Conservation (phyloP, 2,888 invertebrate species). For the Willowsia nigromaculata region DNA sequence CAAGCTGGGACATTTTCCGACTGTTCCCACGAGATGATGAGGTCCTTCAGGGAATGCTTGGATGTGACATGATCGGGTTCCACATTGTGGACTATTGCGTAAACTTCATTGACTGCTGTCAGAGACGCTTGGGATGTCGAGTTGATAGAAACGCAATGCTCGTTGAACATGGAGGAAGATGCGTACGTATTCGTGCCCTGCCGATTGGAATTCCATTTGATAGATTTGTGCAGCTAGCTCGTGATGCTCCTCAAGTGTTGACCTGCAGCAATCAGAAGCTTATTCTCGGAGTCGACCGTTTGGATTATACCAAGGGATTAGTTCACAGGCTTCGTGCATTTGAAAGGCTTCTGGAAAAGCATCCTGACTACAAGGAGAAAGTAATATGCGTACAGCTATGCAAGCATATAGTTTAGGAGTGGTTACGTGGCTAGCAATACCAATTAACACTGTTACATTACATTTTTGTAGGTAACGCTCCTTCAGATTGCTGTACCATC, state of each 20-base stretch:
- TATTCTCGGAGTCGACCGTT: conserved; percentile 91
- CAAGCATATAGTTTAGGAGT: too few species aligned
- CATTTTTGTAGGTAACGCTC: conserved; percentile 82
- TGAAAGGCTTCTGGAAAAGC: conserved; percentile 88
- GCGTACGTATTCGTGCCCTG: conserved; percentile 90
- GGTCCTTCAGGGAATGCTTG: conserved; percentile 93
- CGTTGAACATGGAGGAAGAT: conserved; percentile 91
- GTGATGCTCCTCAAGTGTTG: conserved; percentile 82
- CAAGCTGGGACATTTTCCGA: conserved; percentile 95
- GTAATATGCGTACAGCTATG: conserved; percentile 81
- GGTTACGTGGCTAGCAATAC: too few species aligned
- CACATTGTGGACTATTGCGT: conserved; percentile 94
- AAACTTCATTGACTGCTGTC: conserved; percentile 95
- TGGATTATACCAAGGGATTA: conserved; percentile 95
- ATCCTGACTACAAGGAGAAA: conserved; percentile 92
- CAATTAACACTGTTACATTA: neutral
- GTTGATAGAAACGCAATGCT: conserved; percentile 92
- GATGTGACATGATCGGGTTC: conserved; percentile 96
- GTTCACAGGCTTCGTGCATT: conserved; percentile 91
- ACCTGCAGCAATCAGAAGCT: conserved; percentile 86
- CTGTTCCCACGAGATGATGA: conserved; percentile 96
- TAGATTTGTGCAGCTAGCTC: conserved; percentile 89
- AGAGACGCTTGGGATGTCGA: conserved; percentile 89
- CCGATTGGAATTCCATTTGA: conserved; percentile 95
- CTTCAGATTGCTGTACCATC: conserved; percentile 94